phyloP scores from a whole-genome alignment of 2,797 vertebrate genomes.

The Cynopterus sphinx region DNA sequence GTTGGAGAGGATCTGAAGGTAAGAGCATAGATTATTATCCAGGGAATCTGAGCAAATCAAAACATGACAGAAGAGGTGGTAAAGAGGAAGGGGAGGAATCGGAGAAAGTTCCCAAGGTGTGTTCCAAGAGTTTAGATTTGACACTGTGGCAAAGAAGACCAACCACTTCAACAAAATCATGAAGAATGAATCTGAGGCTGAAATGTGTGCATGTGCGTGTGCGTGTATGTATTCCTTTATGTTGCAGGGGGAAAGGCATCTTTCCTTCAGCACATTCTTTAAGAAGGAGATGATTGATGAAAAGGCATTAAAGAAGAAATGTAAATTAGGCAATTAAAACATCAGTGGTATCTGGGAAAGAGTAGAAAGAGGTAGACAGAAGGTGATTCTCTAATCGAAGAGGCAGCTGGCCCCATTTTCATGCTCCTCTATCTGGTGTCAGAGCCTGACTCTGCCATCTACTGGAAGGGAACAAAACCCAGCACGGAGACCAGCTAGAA shows the following conservation, averaged over 20 bases:
- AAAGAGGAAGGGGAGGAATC: rapidly evolving
- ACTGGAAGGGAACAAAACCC: not conserved
- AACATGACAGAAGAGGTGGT: not conserved
- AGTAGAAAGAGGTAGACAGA: not conserved
- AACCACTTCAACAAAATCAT: not conserved
- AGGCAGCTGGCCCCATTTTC: not conserved
- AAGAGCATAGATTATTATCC: not conserved
- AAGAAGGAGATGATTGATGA: not conserved
- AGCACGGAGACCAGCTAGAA: not conserved
- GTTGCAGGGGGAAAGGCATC: not conserved
- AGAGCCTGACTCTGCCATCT: not conserved
- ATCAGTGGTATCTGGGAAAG: not conserved
- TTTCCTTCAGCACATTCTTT: not conserved
- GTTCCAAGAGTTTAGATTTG: not conserved
- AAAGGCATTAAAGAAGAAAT: not conserved
- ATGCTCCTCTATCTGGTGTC: not conserved
- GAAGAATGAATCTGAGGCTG: not conserved
- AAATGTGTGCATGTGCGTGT: too few relatives aligned
- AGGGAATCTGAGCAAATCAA: not conserved
- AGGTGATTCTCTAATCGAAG: not conserved
- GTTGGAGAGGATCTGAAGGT: not conserved
- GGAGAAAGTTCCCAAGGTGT: not conserved
- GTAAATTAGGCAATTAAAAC: not conserved
- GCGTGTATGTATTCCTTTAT: too few relatives aligned
- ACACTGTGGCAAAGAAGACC: not conserved